Evolutionary conservation across 2,888 invertebrate genomes (phyloP), one percentile per base, ranked within the genome.

Genomic region (Andrena bicolor): DNA sequence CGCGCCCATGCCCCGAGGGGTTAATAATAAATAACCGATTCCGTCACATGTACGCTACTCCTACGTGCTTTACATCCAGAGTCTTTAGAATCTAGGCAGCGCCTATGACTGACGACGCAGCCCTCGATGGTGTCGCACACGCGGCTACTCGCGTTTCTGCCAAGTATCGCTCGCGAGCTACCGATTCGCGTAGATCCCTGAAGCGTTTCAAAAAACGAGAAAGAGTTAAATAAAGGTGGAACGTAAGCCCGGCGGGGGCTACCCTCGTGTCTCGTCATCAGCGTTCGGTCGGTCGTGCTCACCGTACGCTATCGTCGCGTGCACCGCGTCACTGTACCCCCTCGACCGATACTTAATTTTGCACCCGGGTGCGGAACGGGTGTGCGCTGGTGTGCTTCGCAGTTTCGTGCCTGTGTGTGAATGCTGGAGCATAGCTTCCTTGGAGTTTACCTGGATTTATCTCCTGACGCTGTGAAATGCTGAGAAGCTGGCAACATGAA

Each of bases 401-500:
- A 26, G 41, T 70, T 61, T 71, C 64, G 48, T 64, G 79, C 16
- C 41, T 51, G 63, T 73, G 35, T 72, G 80, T 74, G 82, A 23
- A 78, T 80, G 76, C 75, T 72, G 1, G 10, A 56, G 85, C 84
- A 82, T 71, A 86, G 61, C 83, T 86, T 85, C 74, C 79, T 83
- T 79, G 76, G 81, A 81, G 80, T 80, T 86, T 69, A 63, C 78
- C 76, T 73, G 87, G 84, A 88, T 88, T 82, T 82, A 83, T 85
- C 82, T 75, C 65, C 69, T 85, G 91, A 89, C 89, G 86, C 89
- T 84, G 92, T 92, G 92, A 92, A 89, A 92, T 92, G 92, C 92
- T 91, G 91, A 92, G 89, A 85, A 88, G 91, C 85, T 90, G 90
- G 90, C 90, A 85, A 86, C 86, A 91, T 90, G 91, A 86, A 76